Evolutionary conservation across 2,888 invertebrate genomes (phyloP), one percentile per base, ranked within the genome.

Genomic region (Platerodrilus igneus): DNA sequence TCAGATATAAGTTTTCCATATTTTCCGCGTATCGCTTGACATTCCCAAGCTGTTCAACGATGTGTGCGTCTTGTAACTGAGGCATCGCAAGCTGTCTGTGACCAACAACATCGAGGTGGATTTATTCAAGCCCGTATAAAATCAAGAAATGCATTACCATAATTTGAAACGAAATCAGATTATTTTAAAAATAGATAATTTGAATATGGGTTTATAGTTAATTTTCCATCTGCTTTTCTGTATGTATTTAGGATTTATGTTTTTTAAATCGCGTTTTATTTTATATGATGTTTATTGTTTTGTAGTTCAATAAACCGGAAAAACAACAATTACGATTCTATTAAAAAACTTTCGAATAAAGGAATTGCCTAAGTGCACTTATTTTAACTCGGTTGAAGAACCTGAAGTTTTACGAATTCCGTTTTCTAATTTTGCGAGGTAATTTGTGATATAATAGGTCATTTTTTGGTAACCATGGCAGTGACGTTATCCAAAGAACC

Each of bases 61-160:
- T 22, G n/a, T 10, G 22, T 22, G 22, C 22, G 22, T 25, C 11
- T 25, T 25, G 9, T 7, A 13, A 11, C 11, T 5, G 25, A 25
- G 25, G 25, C 25, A 25, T 25, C 10, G 13, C 25, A 13, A 11
- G 25, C 25, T 25, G 25, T 25, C 25, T 25, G 25, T 25, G 11
- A 14, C 11, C 10, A n/a, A n/a, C n/a, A n/a, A n/a, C n/a, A n/a
- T n/a, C n/a, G n/a, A n/a, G n/a, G n/a, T n/a, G 25, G 9, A 25
- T 25, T 25, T 25, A 25, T 25, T 25, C 25, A 25, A 10, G 25
- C 7, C 25, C 4, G 25, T 14, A 25, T 25, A 25, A 25, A 25
- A 25, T 25, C 11, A 11, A 6, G 11, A 25, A 11, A 7, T 11
- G 3, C 11, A 10, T 10, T 25, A 14, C 11, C 25, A 25, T 10